These are phyloP conservation scores for Ephydatia muelleri DNA, from an alignment of 37 sponge, comb jelly and placozoan species.

Conservation along the genomic window DNA sequence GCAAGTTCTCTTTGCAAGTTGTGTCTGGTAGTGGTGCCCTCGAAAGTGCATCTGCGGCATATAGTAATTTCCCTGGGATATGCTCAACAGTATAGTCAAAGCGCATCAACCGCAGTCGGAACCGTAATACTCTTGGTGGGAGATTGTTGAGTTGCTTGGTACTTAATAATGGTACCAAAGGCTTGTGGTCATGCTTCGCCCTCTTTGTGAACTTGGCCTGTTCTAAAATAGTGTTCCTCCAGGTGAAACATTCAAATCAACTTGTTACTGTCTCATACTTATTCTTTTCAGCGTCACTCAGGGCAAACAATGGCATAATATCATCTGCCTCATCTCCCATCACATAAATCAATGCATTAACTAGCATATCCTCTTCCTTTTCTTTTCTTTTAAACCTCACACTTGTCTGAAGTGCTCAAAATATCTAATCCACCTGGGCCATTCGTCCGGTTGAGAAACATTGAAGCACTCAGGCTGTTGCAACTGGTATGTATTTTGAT, in stretches of 20 bases:
- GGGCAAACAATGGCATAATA: background rate
- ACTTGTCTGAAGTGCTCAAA: slow-evolving; percentile 25
- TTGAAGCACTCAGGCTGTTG: slow-evolving; percentile 15
- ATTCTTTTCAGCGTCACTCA: slow-evolving; percentile 1
- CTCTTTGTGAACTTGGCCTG: no score
- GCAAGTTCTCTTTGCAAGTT: no score
- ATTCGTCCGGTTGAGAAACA: slow-evolving; percentile 22
- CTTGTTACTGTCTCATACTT: background rate
- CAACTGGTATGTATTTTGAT: background rate
- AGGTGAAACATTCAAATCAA: background rate
- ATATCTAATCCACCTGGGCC: slow-evolving; percentile 24
- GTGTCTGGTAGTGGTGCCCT: no score
- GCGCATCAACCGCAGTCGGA: no score
- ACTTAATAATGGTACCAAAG: no score
- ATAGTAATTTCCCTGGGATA: no score
- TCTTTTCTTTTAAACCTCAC: slow-evolving; percentile 10
- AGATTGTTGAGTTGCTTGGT: no score
- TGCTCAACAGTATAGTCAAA: no score
- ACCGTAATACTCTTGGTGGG: no score
- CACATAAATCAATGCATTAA: slow-evolving; percentile 30
- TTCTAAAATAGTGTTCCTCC: background rate
- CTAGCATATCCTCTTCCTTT: slow-evolving; percentile 25
- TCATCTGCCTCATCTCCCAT: slow-evolving; percentile 49
- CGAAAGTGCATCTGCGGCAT: no score
- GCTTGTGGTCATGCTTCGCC: no score